A percentile compares a stretch with the other conserved stretches of the same genome.
These are phyloP conservation scores for Epizoanthus fatuus DNA, from an alignment of 92 coral and sea anemone genomes.

Conservation along the genomic window DNA sequence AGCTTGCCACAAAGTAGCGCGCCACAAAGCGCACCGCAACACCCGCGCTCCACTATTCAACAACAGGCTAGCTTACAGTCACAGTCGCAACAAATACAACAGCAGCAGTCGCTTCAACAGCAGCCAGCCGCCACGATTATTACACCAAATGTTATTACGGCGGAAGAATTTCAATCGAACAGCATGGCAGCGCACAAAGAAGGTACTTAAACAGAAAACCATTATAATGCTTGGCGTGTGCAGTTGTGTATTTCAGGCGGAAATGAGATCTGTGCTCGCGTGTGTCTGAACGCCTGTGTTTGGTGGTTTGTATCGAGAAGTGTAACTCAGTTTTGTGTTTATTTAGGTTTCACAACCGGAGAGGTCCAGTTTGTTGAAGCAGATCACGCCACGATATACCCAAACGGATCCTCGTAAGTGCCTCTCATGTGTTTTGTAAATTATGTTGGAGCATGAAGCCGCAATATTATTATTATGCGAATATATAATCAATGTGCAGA, in stretches of 20 bases:
- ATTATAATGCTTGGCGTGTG: constrained; percentile 21
- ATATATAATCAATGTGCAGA: constrained; percentile 8
- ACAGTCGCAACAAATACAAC: constrained; percentile 81
- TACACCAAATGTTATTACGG: constrained; percentile 83
- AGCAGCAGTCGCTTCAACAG: constrained; percentile 77
- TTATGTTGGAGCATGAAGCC: background rate
- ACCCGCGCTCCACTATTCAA: constrained; percentile 67
- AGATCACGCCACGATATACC: constrained; percentile 87
- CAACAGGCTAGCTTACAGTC: constrained; percentile 78
- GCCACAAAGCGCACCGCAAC: constrained; percentile 66
- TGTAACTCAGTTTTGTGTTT: constrained; percentile 19
- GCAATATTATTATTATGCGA: background rate
- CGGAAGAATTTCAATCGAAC: constrained; percentile 86
- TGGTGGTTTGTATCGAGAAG: background rate
- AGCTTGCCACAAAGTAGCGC: constrained; percentile 51
- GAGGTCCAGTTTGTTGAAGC: constrained; percentile 98
- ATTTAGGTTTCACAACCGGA: constrained; percentile 88
- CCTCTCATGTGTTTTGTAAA: background rate
- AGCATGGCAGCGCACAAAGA: constrained; percentile 66
- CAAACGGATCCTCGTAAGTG: constrained; percentile 97
- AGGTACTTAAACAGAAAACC: constrained; percentile 77
- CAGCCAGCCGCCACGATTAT: constrained; percentile 78
- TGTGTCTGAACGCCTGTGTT: background rate
- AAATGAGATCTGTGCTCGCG: background rate
- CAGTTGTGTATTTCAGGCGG: background rate